Conservation (phyloP, 2,888 invertebrate species). For the Schizotus pectinicornis region DNA sequence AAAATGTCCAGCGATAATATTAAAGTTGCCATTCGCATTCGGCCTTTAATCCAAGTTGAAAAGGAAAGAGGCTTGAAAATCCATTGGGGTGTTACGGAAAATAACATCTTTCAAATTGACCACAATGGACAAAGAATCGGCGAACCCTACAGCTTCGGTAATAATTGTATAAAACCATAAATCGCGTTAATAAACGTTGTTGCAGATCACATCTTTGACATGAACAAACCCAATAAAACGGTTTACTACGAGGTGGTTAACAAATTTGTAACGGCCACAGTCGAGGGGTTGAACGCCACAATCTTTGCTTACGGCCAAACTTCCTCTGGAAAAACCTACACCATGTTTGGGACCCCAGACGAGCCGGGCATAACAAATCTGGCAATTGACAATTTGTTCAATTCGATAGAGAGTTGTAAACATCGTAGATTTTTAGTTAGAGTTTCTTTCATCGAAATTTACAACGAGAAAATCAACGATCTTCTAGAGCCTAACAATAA, state of each 20-base stretch:
- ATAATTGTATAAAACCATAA: slow-evolving; percentile 3
- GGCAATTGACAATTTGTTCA: slow-evolving; percentile 74
- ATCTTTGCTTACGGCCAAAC: slow-evolving; percentile 94
- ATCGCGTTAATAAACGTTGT: slow-evolving; percentile 33
- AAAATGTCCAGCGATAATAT: slow-evolving; percentile 62
- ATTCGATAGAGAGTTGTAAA: slow-evolving; percentile 65
- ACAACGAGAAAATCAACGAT: slow-evolving; percentile 84
- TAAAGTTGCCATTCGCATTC: slow-evolving; percentile 77
- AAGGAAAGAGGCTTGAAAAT: slow-evolving; percentile 63
- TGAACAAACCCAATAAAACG: slow-evolving; percentile 63
- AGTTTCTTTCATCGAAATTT: slow-evolving; percentile 87
- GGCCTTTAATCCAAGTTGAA: slow-evolving; percentile 72
- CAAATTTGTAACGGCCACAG: slow-evolving; percentile 73
- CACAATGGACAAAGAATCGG: slow-evolving; percentile 42
- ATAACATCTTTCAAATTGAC: slow-evolving; percentile 66
- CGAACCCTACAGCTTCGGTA: slow-evolving; percentile 60
- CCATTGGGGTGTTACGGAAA: slow-evolving; percentile 68
- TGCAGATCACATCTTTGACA: slow-evolving; percentile 77
- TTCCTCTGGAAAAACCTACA: slow-evolving; percentile 86
- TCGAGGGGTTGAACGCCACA: slow-evolving; percentile 83
- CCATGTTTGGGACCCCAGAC: slow-evolving; percentile 75
- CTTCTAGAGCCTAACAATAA: slow-evolving; percentile 67
- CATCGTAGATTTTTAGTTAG: slow-evolving; percentile 80
- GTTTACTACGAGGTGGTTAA: slow-evolving; percentile 73
- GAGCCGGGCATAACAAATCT: slow-evolving; percentile 79